A percentile compares a stretch with the other conserved stretches of the same genome.
These are phyloP conservation scores for Tragelaphus imberbis DNA, from an alignment of 2,113 vertebrate species.

Conservation along the genomic window DNA sequence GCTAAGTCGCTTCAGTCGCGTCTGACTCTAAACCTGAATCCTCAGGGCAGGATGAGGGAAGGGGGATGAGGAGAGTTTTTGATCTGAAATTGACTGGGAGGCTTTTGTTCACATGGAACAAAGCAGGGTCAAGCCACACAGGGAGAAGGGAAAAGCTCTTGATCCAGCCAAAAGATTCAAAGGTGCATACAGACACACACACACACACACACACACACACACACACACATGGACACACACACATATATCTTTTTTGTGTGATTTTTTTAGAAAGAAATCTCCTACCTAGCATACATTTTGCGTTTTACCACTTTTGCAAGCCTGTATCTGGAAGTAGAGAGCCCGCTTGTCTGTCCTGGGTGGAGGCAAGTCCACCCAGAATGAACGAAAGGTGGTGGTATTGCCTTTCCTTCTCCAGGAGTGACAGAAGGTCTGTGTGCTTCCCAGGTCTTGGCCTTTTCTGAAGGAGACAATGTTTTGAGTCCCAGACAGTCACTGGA, in stretches of 20 bases:
- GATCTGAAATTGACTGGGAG: neutral
- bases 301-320: neutral
- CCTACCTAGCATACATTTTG: neutral
- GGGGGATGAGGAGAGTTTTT: rapidly evolving
- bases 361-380: neutral
- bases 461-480: neutral
- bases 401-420: neutral
- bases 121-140: neutral
- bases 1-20: no score
- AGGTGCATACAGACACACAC: neutral
- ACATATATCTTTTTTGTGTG: neutral
- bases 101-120: neutral
- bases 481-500: neutral
- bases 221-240: neutral
- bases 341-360: neutral
- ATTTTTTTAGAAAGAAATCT: neutral
- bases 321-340: neutral
- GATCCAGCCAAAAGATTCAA: neutral
- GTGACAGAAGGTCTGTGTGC: neutral
- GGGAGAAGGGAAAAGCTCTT: neutral
- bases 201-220: neutral
- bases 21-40: neutral
- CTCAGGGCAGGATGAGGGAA: neutral
- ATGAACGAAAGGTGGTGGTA: neutral
- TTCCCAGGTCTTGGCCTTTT: neutral